Conservation (phyloP, 2,113 vertebrate genomes). For the Mustela lutreola region DNA sequence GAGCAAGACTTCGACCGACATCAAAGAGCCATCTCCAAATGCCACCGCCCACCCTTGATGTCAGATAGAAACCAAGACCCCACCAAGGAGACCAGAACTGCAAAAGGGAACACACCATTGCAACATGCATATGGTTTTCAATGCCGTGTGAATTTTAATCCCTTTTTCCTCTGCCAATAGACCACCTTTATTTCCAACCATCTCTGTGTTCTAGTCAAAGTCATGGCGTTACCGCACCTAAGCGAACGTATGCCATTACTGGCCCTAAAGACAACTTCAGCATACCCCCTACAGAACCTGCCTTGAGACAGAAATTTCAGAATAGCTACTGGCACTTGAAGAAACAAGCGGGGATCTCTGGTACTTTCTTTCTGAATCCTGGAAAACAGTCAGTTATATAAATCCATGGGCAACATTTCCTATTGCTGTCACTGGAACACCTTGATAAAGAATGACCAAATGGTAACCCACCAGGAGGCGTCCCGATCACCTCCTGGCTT, state of each 20-base stretch:
- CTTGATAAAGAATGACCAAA: too few relatives aligned
- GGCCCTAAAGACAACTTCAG: neutral
- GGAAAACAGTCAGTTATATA: neutral
- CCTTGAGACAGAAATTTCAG: neutral
- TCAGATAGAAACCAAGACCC: neutral
- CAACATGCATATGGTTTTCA: accelerated
- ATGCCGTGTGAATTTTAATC: accelerated
- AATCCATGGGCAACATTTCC: too few relatives aligned
- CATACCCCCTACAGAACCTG: too few relatives aligned
- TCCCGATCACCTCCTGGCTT: accelerated
- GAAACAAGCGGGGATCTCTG: neutral
- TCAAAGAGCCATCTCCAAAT: neutral
- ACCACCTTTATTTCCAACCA: neutral
- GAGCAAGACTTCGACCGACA: accelerated
- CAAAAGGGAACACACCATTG: accelerated
- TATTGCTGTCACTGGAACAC: neutral
- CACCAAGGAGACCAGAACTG: neutral
- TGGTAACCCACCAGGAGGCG: neutral
- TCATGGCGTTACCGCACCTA: accelerated
- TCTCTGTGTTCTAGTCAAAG: neutral
- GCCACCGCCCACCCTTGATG: too few relatives aligned
- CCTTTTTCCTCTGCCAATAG: neutral
- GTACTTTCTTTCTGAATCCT: neutral
- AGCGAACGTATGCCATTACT: accelerated
- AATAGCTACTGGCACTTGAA: neutral